A percentile compares a stretch with the other conserved stretches of the same genome.
phyloP scores from a whole-genome alignment of 53 echinoderm and acorn worm species.

The Astropecten irregularis region DNA sequence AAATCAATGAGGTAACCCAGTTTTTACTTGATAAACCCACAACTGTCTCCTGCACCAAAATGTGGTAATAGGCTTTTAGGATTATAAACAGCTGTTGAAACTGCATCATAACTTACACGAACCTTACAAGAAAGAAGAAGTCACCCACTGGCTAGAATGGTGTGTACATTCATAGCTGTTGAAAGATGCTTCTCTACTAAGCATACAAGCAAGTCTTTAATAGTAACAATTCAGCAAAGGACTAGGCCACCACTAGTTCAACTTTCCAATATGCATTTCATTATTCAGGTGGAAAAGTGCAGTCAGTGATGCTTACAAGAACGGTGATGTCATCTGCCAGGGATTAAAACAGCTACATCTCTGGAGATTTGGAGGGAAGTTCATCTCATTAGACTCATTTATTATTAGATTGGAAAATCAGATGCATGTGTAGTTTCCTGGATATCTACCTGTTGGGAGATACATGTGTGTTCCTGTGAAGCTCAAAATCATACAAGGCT shows the following conservation, averaged over 20 bases:
- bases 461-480: not conserved
- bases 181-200: no score
- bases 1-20: no score
- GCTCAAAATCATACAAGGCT: no score
- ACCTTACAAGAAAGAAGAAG: not conserved
- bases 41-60: not conserved
- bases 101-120: no score
- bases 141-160: not conserved
- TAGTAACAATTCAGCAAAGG: not conserved
- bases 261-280: not conserved
- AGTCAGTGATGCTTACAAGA: not conserved
- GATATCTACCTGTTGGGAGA: not conserved
- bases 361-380: constrained; percentile 10
- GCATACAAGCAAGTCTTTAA: constrained; percentile 10
- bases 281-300: constrained; percentile 36
- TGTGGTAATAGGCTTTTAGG: not conserved
- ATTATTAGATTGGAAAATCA: constrained; percentile 34
- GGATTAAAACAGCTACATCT: constrained; percentile 1
- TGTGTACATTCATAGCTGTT: constrained; percentile 2
- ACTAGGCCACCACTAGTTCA: not conserved
- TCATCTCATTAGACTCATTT: constrained; percentile 22
- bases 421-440: not conserved
- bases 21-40: not conserved
- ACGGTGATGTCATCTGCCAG: constrained; percentile 27
- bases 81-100: constrained; percentile 1